These are phyloP conservation scores for Lates japonicus DNA, from an alignment of 2,797 vertebrate genomes.

Conservation along the genomic window DNA sequence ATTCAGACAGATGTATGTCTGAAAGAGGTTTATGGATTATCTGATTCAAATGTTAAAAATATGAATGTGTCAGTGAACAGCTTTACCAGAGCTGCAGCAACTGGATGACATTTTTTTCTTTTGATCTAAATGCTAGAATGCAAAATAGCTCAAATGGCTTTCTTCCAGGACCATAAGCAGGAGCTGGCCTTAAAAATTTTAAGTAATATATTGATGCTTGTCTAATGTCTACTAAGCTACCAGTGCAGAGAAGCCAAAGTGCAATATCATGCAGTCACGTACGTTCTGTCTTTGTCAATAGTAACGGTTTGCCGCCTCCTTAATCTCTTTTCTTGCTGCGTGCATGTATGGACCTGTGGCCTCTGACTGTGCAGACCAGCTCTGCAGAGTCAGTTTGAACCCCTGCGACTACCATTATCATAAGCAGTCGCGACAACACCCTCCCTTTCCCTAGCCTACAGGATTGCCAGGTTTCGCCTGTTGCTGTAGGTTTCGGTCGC, in stretches of 20 bases:
- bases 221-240: background rate
- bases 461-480: slow-evolving; percentile 89
- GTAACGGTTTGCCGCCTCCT: slow-evolving; percentile 71
- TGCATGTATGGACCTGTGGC: slow-evolving; percentile 81
- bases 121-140: background rate
- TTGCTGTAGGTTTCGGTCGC: slow-evolving; percentile 86
- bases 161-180: background rate
- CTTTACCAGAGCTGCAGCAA: background rate
- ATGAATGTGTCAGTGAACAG: background rate
- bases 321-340: slow-evolving; percentile 23
- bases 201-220: background rate
- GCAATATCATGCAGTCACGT: slow-evolving; percentile 38
- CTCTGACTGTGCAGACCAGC: slow-evolving; percentile 84
- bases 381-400: slow-evolving; percentile 81
- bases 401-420: slow-evolving; percentile 71
- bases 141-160: background rate
- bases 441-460: slow-evolving; percentile 72
- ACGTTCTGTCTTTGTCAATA: slow-evolving; percentile 52
- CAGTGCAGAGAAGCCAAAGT: background rate
- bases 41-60: background rate
- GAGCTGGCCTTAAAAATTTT: slow-evolving; percentile 4
- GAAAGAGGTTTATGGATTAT: background rate
- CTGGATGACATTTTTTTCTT: background rate
- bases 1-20: background rate
- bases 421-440: slow-evolving; percentile 75